These are phyloP conservation scores for Papilio glaucus DNA, from an alignment of 1,140 invertebrate genomes.

Conservation along the genomic window DNA sequence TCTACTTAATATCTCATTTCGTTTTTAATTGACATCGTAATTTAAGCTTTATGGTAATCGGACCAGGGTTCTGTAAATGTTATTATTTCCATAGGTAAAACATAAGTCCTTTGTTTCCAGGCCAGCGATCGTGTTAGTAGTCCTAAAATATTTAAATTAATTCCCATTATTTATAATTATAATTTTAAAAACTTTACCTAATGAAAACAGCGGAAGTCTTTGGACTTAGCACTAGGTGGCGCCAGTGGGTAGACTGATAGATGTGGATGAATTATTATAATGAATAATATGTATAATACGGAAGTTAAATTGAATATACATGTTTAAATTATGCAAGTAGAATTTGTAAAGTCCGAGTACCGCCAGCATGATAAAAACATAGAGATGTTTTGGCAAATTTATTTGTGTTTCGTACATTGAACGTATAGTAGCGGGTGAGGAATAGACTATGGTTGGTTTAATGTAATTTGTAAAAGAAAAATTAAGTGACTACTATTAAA, in stretches of 20 bases:
- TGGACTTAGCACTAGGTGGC: neutral
- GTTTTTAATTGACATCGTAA: slow-evolving; percentile 23
- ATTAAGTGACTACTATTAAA: neutral
- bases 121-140: neutral
- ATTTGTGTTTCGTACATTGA: no score
- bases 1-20: slow-evolving; percentile 31
- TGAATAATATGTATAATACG: neutral
- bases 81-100: neutral
- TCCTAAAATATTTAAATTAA: neutral
- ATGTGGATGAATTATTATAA: neutral
- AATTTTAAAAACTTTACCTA: slow-evolving; percentile 1
- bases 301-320: neutral
- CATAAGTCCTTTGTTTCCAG: neutral
- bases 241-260: neutral
- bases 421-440: no score
- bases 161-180: neutral
- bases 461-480: no score
- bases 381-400: neutral
- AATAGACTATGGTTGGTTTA: no score
- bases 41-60: neutral
- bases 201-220: slow-evolving; percentile 7
- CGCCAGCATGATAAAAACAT: neutral
- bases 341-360: neutral
- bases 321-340: neutral
- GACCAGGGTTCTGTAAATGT: slow-evolving; percentile 2